Percentiles rank a stretch among this genome's conserved stretches.
These are phyloP conservation scores for Apis mellifera DNA, from an alignment of 1,140 invertebrate species.

Conservation along the genomic window Amel_HAv3.1 CM009933.2:8579001-8579500, in stretches of 20 bases:
- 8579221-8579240: constrained; percentile 29
- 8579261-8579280: constrained; percentile 14
- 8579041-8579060: too few species aligned
- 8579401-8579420: not conserved
- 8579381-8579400: not conserved
- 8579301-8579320: constrained; percentile 39
- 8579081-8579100: too few species aligned
- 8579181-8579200: not conserved
- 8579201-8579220: not conserved
- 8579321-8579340: constrained; percentile 12
- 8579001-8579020: too few species aligned
- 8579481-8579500: not conserved
- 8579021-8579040: too few species aligned
- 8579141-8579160: not conserved
- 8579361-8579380: not conserved
- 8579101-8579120: too few species aligned
- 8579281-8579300: constrained; percentile 15
- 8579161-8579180: constrained; percentile 16
- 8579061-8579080: too few species aligned
- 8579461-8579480: constrained; percentile 11
- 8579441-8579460: constrained; percentile 26
- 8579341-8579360: constrained; percentile 5
- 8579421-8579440: not conserved
- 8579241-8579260: constrained; percentile 33
- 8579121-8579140: not conserved